These are phyloP conservation scores for Scaptomyza pallida DNA, from an alignment of 1,140 invertebrate genomes.

Conservation along the genomic window DNA sequence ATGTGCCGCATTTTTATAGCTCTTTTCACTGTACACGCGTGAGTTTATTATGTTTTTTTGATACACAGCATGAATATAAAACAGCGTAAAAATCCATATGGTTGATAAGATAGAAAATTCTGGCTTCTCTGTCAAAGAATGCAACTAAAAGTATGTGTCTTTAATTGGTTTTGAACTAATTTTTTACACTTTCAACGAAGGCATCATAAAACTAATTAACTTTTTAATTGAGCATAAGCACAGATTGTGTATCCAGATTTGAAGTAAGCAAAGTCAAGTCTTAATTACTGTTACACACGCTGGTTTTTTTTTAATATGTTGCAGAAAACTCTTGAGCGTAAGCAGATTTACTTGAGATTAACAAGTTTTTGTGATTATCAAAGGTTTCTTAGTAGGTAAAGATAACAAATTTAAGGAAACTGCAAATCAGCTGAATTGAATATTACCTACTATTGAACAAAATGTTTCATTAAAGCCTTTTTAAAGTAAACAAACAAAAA, in stretches of 20 bases:
- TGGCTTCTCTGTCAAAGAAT: background rate
- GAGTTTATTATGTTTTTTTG: background rate
- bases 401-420: too few species aligned
- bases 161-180: constrained; percentile 1
- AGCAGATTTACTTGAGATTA: too few species aligned
- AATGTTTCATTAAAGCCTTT: too few species aligned
- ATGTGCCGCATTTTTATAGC: constrained; percentile 3
- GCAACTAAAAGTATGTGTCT: background rate
- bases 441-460: too few species aligned
- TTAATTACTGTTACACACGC: too few species aligned
- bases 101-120: background rate
- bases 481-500: too few species aligned
- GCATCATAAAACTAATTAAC: background rate
- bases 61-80: background rate
- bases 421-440: too few species aligned
- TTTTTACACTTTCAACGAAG: background rate
- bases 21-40: background rate
- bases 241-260: background rate
- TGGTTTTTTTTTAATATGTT: too few species aligned
- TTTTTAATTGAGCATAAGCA: constrained; percentile 1
- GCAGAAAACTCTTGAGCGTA: too few species aligned
- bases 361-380: too few species aligned
- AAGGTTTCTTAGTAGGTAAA: too few species aligned
- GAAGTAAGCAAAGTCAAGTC: too few species aligned
- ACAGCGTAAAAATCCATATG: background rate